Conservation (phyloP, 2,113 vertebrate genomes). For the Myanophis thanlyinensis region DNA sequence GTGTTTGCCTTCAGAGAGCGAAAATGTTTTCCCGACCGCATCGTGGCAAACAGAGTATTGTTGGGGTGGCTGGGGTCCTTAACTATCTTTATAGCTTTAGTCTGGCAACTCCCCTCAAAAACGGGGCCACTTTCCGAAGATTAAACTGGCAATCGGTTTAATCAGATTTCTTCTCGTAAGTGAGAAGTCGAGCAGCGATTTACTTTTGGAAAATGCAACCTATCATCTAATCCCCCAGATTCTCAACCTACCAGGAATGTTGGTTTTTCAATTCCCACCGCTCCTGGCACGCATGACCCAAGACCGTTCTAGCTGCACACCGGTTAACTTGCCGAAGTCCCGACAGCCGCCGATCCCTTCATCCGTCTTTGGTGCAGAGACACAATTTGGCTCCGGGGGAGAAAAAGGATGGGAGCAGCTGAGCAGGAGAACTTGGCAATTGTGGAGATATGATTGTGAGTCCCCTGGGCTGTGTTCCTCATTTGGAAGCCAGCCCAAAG, state of each 20-base stretch:
- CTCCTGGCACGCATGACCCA: background rate
- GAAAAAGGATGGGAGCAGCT: background rate
- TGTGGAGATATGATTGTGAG: too few relatives aligned
- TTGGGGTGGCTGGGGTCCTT: too few relatives aligned
- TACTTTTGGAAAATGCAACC: background rate
- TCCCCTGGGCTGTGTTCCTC: background rate
- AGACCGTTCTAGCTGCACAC: background rate
- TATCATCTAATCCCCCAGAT: background rate
- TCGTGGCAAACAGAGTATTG: too few relatives aligned
- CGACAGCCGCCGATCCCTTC: background rate
- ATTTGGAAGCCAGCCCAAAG: rapidly evolving
- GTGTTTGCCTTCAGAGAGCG: too few relatives aligned
- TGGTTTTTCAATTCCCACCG: background rate
- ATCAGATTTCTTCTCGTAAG: background rate
- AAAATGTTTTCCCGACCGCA: too few relatives aligned
- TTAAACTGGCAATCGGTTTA: background rate
- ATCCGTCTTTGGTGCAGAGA: background rate
- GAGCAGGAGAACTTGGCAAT: background rate
- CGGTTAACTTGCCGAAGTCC: background rate
- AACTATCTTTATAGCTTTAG: too few relatives aligned
- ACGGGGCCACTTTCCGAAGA: background rate
- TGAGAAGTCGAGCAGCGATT: background rate
- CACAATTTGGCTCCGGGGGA: background rate
- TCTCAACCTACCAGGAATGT: background rate
- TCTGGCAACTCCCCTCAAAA: background rate